A percentile compares a stretch with the other conserved stretches of the same genome.
Conservation (phyloP, 2,888 invertebrate genomes). For the Napeogenes sylphis region DNA sequence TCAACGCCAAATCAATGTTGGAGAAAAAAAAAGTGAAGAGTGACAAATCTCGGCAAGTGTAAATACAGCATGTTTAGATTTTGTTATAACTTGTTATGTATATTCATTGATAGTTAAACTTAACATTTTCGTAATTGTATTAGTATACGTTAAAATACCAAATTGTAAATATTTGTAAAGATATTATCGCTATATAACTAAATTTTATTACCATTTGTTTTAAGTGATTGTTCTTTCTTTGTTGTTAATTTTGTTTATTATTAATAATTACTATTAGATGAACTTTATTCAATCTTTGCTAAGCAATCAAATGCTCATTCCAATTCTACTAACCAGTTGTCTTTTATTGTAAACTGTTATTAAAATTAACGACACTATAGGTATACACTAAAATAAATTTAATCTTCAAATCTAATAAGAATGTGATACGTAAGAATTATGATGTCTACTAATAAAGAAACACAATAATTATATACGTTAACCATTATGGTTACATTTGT, state of each 20-base stretch:
- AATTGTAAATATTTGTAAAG: constrained; percentile 77
- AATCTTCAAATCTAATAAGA: background rate
- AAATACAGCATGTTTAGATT: constrained; percentile 52
- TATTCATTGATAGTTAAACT: constrained; percentile 53
- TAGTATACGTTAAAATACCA: constrained; percentile 76
- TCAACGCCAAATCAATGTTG: constrained; percentile 69
- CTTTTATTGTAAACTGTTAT: constrained; percentile 18
- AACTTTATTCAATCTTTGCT: constrained; percentile 37
- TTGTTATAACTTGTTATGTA: constrained; percentile 73
- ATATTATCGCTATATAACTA: constrained; percentile 73
- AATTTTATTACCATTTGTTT: constrained; percentile 76
- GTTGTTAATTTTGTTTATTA: constrained; percentile 74
- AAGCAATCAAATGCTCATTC: constrained; percentile 47
- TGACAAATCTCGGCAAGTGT: constrained; percentile 51
- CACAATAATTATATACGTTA: no score
- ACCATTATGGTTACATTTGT: no score
- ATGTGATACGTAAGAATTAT: constrained; percentile 1
- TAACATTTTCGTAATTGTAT: constrained; percentile 65
- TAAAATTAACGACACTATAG: constrained; percentile 22
- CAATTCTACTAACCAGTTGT: constrained; percentile 42
- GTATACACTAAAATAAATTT: background rate
- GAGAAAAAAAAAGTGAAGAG: constrained; percentile 40
- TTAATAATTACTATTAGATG: constrained; percentile 38
- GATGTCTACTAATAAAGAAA: background rate
- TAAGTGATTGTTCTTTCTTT: constrained; percentile 74